These are phyloP conservation scores for Tringa solitaria DNA, from an alignment of 2,113 vertebrate genomes.

Conservation along the genomic window DNA sequence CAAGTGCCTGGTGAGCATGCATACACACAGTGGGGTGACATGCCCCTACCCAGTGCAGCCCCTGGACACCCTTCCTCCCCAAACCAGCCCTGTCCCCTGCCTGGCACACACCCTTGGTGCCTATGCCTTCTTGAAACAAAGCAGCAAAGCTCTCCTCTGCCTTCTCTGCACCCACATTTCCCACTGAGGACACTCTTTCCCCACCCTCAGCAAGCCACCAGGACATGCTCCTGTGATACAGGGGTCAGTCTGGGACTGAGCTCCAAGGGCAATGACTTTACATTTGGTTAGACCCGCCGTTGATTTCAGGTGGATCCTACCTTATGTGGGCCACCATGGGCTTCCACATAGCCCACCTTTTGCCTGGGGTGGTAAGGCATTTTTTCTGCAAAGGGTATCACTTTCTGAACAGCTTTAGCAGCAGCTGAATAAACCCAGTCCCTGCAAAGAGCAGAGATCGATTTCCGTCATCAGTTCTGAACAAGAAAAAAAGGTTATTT, in stretches of 20 bases:
- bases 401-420: not conserved
- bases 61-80: fast-evolving
- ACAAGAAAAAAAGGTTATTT: not conserved
- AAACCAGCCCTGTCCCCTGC: fast-evolving
- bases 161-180: not conserved
- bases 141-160: not conserved
- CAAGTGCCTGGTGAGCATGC: not conserved
- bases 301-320: not conserved
- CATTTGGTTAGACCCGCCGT: not conserved
- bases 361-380: not conserved
- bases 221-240: fast-evolving
- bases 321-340: too few relatives aligned
- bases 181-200: not conserved
- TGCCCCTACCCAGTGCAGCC: fast-evolving
- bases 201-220: fast-evolving
- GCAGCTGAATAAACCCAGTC: not conserved
- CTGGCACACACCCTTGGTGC: not conserved
- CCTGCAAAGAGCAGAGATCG: not conserved
- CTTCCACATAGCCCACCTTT: not conserved
- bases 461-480: not conserved
- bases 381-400: not conserved
- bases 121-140: not conserved
- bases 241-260: fast-evolving
- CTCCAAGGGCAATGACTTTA: not conserved
- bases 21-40: fast-evolving